Evolutionary conservation across 2,888 invertebrate species (phyloP).

Genomic region (Holacanthella duospinosa): DNA sequence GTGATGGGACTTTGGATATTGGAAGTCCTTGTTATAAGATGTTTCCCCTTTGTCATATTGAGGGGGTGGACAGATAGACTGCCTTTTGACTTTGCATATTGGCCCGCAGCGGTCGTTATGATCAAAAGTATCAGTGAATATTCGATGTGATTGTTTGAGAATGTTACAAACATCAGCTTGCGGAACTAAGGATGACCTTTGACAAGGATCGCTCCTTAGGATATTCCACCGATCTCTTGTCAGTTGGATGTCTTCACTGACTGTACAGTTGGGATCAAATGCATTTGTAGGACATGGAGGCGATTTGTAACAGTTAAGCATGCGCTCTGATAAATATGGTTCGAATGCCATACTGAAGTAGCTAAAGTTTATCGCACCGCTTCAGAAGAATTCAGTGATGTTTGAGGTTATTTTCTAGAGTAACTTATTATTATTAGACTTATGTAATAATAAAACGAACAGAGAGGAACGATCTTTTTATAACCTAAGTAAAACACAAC

Average conservation of each 20-base stretch:
- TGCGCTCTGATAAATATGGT: conserved; percentile 23
- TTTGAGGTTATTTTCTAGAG: no score
- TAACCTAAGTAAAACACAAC: no score
- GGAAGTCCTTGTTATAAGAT: conserved; percentile 13
- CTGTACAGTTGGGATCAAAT: conserved; percentile 19
- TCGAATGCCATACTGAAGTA: conserved; percentile 29
- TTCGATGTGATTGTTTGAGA: not conserved
- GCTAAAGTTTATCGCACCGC: no score
- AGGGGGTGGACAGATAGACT: conserved; percentile 7
- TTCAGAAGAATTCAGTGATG: no score
- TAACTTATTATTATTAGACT: no score
- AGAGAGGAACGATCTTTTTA: no score
- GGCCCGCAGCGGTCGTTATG: not conserved
- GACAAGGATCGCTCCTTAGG: conserved; percentile 17
- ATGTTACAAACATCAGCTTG: not conserved
- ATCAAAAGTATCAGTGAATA: not conserved
- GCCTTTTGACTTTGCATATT: not conserved
- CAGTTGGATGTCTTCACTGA: conserved; percentile 16
- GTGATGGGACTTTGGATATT: conserved; percentile 13
- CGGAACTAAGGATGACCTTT: not conserved
- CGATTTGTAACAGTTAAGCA: conserved; percentile 19
- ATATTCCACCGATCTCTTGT: conserved; percentile 26
- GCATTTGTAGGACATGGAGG: not conserved
- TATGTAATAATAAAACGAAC: no score
- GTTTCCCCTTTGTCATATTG: conserved; percentile 10